These are phyloP conservation scores for Cyprinodon variegatus DNA, from an alignment of 2,113 vertebrate species.

Conservation along the genomic window DNA sequence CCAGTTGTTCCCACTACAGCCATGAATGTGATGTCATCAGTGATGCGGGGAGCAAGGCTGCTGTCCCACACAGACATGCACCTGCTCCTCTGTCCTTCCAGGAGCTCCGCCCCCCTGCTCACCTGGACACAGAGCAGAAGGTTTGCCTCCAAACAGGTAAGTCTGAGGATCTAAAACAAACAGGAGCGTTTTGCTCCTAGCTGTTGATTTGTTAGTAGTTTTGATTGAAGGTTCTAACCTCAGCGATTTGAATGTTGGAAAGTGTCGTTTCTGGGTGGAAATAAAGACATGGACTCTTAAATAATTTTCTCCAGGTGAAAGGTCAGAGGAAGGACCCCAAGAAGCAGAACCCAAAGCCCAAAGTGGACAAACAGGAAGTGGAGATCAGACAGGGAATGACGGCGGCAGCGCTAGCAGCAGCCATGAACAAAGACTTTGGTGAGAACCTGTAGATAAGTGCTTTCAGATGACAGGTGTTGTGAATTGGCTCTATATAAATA, in stretches of 20 bases:
- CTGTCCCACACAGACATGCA: neutral
- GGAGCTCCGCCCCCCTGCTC: constrained; percentile 14
- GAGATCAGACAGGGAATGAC: constrained; percentile 86
- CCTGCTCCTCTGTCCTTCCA: constrained; percentile 6
- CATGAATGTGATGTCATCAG: constrained; percentile 61
- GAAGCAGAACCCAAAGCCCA: constrained; percentile 55
- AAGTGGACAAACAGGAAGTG: constrained; percentile 82
- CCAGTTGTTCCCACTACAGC: constrained; percentile 29
- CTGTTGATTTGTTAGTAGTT: too few relatives aligned
- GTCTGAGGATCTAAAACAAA: neutral
- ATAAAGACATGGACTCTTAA: neutral
- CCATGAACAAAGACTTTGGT: constrained; percentile 87
- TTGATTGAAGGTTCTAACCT: too few relatives aligned
- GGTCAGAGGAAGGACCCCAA: constrained; percentile 55
- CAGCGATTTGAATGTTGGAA: neutral
- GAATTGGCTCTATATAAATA: too few relatives aligned
- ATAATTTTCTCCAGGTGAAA: constrained; percentile 59
- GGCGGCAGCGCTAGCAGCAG: constrained; percentile 78
- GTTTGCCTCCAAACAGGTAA: constrained; percentile 58
- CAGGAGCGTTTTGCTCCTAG: too few relatives aligned
- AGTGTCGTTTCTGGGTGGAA: neutral
- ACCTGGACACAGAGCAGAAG: constrained; percentile 29
- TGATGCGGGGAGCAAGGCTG: constrained; percentile 27
- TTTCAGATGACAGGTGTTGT: too few relatives aligned
- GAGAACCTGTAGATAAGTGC: neutral